Evolutionary conservation across 2,113 vertebrate genomes (phyloP).

Genomic region (Microtus oregoni): DNA sequence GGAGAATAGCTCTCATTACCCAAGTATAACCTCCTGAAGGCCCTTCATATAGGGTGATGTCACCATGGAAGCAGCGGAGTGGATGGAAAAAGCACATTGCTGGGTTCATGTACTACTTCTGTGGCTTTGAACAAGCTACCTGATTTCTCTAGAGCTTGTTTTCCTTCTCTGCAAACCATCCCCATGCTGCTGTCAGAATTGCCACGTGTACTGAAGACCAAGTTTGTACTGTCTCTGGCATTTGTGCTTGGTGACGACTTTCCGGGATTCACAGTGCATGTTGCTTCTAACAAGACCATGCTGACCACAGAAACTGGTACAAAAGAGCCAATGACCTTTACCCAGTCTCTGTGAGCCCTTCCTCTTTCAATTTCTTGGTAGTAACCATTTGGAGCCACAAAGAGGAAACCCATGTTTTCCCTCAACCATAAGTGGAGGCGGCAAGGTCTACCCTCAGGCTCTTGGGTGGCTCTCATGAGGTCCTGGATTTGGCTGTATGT

Average conservation of each 20-base stretch:
- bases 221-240: neutral
- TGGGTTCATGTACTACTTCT: neutral
- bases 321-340: neutral
- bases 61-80: accelerated
- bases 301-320: neutral
- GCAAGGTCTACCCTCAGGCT: too few species aligned
- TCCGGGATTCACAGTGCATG: neutral
- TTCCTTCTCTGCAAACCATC: neutral
- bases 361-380: neutral
- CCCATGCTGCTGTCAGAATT: neutral
- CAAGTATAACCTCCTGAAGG: neutral
- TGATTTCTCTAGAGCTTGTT: neutral
- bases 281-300: neutral
- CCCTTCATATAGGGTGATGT: accelerated
- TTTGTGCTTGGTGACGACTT: accelerated
- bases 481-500: neutral
- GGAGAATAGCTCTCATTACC: neutral
- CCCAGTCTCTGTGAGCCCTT: neutral
- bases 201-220: neutral
- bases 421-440: neutral
- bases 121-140: neutral
- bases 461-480: neutral
- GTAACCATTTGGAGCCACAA: neutral
- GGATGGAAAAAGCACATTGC: neutral
- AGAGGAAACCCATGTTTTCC: neutral